Conservation (phyloP, 35 echinoderm and acorn worm species). For the Nesometra sesokonis region DNA sequence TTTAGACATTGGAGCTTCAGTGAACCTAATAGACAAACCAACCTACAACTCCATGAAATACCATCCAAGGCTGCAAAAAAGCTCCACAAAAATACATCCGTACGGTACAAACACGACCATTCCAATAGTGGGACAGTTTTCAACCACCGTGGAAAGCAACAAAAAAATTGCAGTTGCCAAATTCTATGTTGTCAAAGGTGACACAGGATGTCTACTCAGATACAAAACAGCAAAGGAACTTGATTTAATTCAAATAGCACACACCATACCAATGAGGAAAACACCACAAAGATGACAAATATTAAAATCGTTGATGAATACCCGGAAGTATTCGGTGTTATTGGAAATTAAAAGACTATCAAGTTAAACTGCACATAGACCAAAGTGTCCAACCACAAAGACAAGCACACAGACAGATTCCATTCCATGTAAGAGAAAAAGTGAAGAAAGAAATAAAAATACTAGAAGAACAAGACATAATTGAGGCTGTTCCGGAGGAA, state of each 20-base stretch:
- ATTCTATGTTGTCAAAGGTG: constrained; percentile 2
- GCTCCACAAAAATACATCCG: neutral
- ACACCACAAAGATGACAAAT: neutral
- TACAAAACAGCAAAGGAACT: neutral
- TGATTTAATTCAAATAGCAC: neutral
- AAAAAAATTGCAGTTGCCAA: neutral
- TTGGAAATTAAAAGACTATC: neutral
- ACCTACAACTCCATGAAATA: neutral
- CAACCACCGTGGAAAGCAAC: neutral
- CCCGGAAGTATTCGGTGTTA: neutral
- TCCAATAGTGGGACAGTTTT: neutral
- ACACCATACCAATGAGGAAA: neutral
- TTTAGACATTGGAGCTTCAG: neutral
- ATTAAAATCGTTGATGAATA: constrained; percentile 5
- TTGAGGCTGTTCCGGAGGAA: neutral
- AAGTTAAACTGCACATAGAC: constrained; percentile 4
- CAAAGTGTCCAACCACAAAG: neutral
- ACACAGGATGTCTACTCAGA: neutral
- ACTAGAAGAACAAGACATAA: constrained; percentile 8
- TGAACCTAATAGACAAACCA: neutral
- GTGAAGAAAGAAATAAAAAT: neutral
- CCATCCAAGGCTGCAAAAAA: neutral
- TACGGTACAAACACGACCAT: neutral
- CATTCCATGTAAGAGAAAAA: neutral
- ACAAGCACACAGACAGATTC: constrained; percentile 2